A percentile compares a stretch with the other conserved stretches of the same genome.
These are phyloP conservation scores for Tryphoninae sp. DNA, from an alignment of 2,888 invertebrate species.

Conservation along the genomic window DNA sequence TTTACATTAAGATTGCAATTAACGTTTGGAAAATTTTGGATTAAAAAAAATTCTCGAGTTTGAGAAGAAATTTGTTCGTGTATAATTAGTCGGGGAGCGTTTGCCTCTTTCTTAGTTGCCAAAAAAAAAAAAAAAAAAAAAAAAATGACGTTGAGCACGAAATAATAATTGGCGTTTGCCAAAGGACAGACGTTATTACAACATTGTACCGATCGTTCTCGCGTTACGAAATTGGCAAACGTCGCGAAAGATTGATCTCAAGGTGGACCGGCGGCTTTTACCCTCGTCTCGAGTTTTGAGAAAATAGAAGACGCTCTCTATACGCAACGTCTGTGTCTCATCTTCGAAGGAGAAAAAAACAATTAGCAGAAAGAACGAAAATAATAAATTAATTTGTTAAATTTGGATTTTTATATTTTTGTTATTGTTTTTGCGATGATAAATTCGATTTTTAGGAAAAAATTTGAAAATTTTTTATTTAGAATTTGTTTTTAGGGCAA, in stretches of 20 bases:
- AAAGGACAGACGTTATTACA: background rate
- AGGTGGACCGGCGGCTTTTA: background rate
- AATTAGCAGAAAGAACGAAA: background rate
- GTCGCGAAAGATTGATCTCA: background rate
- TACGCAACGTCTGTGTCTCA: too few species aligned
- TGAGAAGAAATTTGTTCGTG: background rate
- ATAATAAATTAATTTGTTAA: background rate
- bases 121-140: background rate
- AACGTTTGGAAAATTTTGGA: too few species aligned
- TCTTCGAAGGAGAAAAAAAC: too few species aligned
- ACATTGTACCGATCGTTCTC: slow-evolving; percentile 11
- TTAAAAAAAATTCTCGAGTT: too few species aligned
- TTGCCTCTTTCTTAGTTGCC: background rate
- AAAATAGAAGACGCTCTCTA: too few species aligned
- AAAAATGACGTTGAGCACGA: background rate
- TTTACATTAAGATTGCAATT: too few species aligned
- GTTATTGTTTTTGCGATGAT: too few species aligned
- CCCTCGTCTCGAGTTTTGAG: too few species aligned
- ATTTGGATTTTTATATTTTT: too few species aligned
- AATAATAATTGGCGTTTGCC: background rate
- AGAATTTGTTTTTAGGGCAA: too few species aligned
- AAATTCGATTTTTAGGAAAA: too few species aligned
- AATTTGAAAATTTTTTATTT: too few species aligned
- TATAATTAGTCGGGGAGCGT: background rate
- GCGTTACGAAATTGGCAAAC: slow-evolving; percentile 12